A percentile compares a stretch with the other conserved stretches of the same genome.
These are phyloP conservation scores for Spisula subtruncata DNA, from an alignment of 2,888 invertebrate genomes.

Conservation along the genomic window DNA sequence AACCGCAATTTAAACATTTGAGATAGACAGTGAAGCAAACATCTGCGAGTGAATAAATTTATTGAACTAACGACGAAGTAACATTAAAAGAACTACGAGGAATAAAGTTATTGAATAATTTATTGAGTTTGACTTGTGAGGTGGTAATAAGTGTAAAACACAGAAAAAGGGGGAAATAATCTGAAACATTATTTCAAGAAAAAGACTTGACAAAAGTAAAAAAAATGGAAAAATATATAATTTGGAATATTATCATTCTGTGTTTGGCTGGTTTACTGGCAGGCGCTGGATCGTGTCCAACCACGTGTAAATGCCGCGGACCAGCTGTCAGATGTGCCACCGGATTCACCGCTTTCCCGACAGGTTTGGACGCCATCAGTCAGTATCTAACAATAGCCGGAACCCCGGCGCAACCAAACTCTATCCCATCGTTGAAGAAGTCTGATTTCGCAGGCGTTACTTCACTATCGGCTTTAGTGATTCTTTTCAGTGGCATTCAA, in stretches of 20 bases:
- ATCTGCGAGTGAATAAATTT: background rate
- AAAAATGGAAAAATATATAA: slow-evolving; percentile 52
- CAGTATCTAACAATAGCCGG: slow-evolving; percentile 48
- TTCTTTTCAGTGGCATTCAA: slow-evolving; percentile 61
- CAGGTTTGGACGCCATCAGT: slow-evolving; percentile 36
- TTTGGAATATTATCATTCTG: slow-evolving; percentile 48
- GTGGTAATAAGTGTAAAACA: background rate
- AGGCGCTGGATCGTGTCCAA: slow-evolving; percentile 50
- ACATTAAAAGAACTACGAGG: background rate
- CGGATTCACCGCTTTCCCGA: slow-evolving; percentile 51
- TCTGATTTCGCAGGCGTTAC: slow-evolving; percentile 53
- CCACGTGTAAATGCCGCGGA: slow-evolving; percentile 50
- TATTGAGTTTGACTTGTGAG: background rate
- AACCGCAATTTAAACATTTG: background rate
- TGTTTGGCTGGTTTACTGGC: slow-evolving; percentile 34
- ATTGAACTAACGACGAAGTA: background rate
- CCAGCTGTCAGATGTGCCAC: slow-evolving; percentile 41
- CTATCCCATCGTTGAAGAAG: slow-evolving; percentile 42
- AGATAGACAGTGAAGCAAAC: background rate
- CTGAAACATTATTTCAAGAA: background rate
- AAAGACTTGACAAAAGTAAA: background rate
- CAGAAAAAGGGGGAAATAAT: background rate
- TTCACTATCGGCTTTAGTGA: slow-evolving; percentile 52
- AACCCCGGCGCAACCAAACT: slow-evolving; percentile 44
- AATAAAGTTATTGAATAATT: background rate